Base-by-base conservation (phyloP, 2,113 vertebrate species). In the Callipepla squamata region DNA sequence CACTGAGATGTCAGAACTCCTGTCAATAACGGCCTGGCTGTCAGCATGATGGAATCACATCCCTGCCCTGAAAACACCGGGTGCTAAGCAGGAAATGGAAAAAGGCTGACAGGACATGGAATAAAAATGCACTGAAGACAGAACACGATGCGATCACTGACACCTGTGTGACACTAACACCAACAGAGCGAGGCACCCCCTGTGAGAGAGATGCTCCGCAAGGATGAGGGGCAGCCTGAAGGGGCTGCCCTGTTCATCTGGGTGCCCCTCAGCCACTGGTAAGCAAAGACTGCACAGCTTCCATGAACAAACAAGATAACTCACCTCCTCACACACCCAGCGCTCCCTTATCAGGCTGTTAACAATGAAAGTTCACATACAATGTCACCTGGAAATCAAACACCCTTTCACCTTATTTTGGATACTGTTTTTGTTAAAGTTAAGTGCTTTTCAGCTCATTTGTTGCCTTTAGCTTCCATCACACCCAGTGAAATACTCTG, bases 321-420 rank as follows among this genome's bases (percentile, higher is more conserved):
- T 81, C 70, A 18, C 9, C 44, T 47, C 59, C 38, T 68, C 13
- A 50, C 32, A 57, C 14, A 34, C 22, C 14, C 40, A 3, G 16
- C 3, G 6, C 16, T 80, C 25, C 76, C 26, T 44, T 28, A n/a
- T 12, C 23, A 32, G 38, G 30, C 26, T 70, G 32, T 11, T 69
- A 50, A 53, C 36, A 36, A 25, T 3, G 38, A 6, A 14, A 40
- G 20, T 30, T n/a, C 2, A 1, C 9, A 48, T 3, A 22, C 2
- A 1, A 2, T 0, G 0, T 45, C 3, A 2, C 62, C 40, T 40
- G 40, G 40, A 40, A 40, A 40, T 40, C 25, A 51, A n/a, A 58
- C 53, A 20, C 11, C 22, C 19, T 38, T 40, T 36, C 42, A 32
- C 18, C 13, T 85, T 13, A 11, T 67, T 84, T 59, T 48, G 8